Evolutionary conservation across 1,140 invertebrate species (phyloP).

Genomic region (Zaprionus tsacasi): DNA sequence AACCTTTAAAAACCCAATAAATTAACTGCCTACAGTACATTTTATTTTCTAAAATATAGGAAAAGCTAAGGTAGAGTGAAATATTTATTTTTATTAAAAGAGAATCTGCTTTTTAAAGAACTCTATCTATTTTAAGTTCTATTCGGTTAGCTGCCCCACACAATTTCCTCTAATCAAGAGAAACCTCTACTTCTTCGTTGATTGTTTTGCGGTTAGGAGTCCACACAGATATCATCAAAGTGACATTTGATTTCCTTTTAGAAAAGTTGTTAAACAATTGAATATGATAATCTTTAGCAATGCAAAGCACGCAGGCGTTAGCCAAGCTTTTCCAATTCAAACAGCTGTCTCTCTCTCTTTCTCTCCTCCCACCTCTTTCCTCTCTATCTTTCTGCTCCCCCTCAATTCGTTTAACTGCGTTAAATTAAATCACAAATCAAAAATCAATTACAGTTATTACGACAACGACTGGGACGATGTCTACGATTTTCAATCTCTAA

Average conservation of each 20-base stretch:
- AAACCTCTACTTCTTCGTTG: not conserved
- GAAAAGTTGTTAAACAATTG: conserved; percentile 15
- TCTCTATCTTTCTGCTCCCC: conserved; percentile 14
- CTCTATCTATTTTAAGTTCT: too few species aligned
- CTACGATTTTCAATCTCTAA: conserved; percentile 81
- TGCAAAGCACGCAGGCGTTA: not conserved
- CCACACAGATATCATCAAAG: not conserved
- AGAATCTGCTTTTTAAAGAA: too few species aligned
- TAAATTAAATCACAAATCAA: conserved; percentile 84
- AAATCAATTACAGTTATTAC: conserved; percentile 84
- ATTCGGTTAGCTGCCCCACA: too few species aligned
- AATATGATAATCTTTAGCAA: conserved; percentile 6
- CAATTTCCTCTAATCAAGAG: too few species aligned
- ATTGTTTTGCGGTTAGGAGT: not conserved
- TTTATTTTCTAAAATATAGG: too few species aligned
- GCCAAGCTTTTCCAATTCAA: conserved; percentile 13
- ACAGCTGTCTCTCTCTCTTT: not conserved
- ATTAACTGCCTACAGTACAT: too few species aligned
- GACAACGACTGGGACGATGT: conserved; percentile 68
- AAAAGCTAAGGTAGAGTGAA: too few species aligned
- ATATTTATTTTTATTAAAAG: too few species aligned
- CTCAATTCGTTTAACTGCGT: conserved; percentile 81
- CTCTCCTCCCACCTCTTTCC: not conserved
- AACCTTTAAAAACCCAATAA: too few species aligned
- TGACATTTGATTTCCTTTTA: not conserved